Conservation (phyloP, 2,797 vertebrate species). For the Pterois miles region DNA sequence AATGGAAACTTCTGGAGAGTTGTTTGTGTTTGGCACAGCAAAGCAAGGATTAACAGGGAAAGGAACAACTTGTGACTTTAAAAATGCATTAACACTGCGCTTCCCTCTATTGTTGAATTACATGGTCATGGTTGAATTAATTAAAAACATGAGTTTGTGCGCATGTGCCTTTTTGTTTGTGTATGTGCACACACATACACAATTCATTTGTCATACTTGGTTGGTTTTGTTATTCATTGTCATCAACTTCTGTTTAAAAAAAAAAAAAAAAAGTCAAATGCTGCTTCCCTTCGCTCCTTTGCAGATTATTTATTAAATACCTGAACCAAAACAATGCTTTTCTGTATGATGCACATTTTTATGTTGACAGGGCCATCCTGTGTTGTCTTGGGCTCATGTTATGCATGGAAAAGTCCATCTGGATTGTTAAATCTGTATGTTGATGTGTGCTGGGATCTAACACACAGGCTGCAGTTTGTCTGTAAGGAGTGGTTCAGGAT, state of each 20-base stretch:
- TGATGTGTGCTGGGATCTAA: background rate
- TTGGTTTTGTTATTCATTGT: constrained; percentile 56
- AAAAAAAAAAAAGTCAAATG: constrained; percentile 22
- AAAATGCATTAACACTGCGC: constrained; percentile 43
- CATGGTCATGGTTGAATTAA: constrained; percentile 41
- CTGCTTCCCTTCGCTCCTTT: background rate
- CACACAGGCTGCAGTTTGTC: background rate
- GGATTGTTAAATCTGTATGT: constrained; percentile 11
- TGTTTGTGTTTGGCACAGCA: constrained; percentile 20
- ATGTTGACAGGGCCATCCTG: constrained; percentile 1
- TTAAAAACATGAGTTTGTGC: constrained; percentile 42
- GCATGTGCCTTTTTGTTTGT: constrained; percentile 22
- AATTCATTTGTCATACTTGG: constrained; percentile 59
- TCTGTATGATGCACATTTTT: constrained; percentile 12
- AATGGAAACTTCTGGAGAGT: background rate
- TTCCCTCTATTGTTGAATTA: constrained; percentile 32
- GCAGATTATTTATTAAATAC: constrained; percentile 43
- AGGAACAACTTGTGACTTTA: constrained; percentile 35
- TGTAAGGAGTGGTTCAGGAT: background rate
- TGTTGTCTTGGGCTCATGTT: background rate
- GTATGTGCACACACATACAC: background rate
- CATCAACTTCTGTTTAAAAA: constrained; percentile 18
- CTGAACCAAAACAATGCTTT: constrained; percentile 8
- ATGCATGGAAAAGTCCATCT: constrained; percentile 26
- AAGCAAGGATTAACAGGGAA: constrained; percentile 21